Evolutionary conservation across 2,113 vertebrate genomes (phyloP), one percentile per base, ranked within the genome.

Genomic region (Casuarius casuarius): DNA sequence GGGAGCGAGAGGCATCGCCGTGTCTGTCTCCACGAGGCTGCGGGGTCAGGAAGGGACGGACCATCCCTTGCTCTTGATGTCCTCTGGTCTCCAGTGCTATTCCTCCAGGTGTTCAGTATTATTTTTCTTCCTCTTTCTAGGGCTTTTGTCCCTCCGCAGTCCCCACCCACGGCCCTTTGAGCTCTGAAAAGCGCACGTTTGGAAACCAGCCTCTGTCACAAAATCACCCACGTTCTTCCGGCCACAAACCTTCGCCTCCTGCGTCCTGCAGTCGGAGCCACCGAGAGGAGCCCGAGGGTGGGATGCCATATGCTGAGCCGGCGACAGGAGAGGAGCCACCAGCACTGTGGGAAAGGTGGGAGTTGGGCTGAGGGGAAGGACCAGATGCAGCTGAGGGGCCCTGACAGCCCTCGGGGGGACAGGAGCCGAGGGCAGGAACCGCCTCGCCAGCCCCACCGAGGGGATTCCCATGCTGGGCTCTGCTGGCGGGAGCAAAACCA

Each of bases 11-110:
- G 38, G 49, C 68, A 31, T 42, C 9, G 7, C 84, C n/a, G 61
- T 22, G 67, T 26, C 40, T 23, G 28, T 9, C 46, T 31, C 33
- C 4, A 0, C 1, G 14, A 56, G 67, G 81, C 46, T 26, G 33
- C 17, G 17, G 68, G 28, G 66, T 67, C 58, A 59, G 58, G 71
- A 63, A 33, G 65, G 13, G 73, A 20, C 6, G 73, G 68, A 16
- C 4, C 2, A 0, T 12, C 25, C 56, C 51, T 42, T 1, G 0
- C 48, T 42, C 35, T 82, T 9, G 13, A 35, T 8, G 4, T 29
- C 28, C 65, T 61, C 25, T 22, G 2, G 18, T 28, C 44, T 31
- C 88, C 13, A 1, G 5, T 12, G 29, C 0, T 1, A 7, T 28
- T 49, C 40, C n/a, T 75, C 72, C 77, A 56, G 72, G 62, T 51